These are phyloP conservation scores for Collichthys lucidus DNA, from an alignment of 2,113 vertebrate species.

Conservation along the genomic window DNA sequence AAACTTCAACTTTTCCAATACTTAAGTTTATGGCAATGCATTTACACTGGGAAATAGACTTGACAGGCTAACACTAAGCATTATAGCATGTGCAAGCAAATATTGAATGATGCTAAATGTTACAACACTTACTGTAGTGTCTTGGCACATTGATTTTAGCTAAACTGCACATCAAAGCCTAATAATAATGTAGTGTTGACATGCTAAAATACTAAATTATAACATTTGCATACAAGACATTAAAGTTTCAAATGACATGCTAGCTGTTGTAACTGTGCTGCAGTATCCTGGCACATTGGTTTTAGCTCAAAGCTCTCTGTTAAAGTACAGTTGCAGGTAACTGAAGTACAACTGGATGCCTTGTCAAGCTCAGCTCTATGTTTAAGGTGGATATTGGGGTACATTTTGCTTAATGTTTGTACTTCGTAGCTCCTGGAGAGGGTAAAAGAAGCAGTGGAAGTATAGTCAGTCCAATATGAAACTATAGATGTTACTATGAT, in stretches of 20 bases:
- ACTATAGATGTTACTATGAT: constrained; percentile 21
- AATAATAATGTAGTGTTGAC: not conserved
- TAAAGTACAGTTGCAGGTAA: no score
- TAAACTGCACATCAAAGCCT: not conserved
- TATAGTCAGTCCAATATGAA: constrained; percentile 19
- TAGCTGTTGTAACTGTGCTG: not conserved
- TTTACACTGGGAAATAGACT: not conserved
- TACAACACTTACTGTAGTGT: not conserved
- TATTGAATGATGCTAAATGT: not conserved
- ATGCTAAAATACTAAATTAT: not conserved
- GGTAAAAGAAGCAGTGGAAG: not conserved
- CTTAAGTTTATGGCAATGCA: not conserved
- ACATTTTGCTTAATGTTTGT: not conserved
- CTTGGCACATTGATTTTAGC: no score
- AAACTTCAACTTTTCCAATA: not conserved
- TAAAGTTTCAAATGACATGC: not conserved
- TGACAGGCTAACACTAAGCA: not conserved
- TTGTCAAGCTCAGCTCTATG: no score
- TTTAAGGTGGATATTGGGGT: no score
- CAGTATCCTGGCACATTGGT: not conserved
- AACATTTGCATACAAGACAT: not conserved
- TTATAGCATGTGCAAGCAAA: not conserved
- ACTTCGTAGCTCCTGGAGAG: not conserved
- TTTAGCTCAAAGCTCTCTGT: not conserved
- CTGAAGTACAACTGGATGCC: not conserved